A percentile compares a stretch with the other conserved stretches of the same genome.
Evolutionary conservation across 2,113 vertebrate genomes (phyloP).

Genomic region (Hippocampus mohnikei): DNA sequence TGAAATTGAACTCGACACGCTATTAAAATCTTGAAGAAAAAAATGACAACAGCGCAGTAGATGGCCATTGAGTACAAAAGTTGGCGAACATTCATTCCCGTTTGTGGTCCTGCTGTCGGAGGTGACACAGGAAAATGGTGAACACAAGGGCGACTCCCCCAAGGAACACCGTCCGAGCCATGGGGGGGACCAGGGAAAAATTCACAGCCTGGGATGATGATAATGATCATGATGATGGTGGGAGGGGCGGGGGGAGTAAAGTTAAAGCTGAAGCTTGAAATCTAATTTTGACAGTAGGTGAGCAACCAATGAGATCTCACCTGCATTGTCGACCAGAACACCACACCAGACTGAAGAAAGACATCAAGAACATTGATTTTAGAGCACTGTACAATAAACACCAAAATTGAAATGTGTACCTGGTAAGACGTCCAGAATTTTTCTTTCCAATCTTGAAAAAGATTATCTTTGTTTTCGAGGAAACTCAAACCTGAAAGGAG

Average conservation of each 20-base stretch:
- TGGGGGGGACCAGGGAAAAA: slow-evolving; percentile 72
- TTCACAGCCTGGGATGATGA: slow-evolving; percentile 65
- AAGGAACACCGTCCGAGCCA: slow-evolving; percentile 70
- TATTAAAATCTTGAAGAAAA: neutral
- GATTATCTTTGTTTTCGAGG: slow-evolving; percentile 70
- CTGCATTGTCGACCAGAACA: slow-evolving; percentile 77
- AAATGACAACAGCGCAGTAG: neutral
- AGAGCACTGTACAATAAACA: neutral
- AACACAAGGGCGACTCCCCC: slow-evolving; percentile 68
- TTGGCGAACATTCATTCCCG: slow-evolving; percentile 15
- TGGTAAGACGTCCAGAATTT: slow-evolving; percentile 79
- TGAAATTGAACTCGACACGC: neutral
- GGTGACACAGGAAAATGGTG: slow-evolving; percentile 74
- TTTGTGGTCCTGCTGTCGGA: slow-evolving; percentile 56
- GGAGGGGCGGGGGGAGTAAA: neutral
- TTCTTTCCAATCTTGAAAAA: slow-evolving; percentile 70
- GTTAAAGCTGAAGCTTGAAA: neutral
- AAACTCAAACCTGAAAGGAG: slow-evolving; percentile 70
- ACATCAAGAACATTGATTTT: neutral
- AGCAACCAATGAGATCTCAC: slow-evolving; percentile 36
- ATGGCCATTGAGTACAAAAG: neutral
- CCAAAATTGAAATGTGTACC: slow-evolving; percentile 33
- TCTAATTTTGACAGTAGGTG: neutral
- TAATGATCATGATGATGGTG: neutral
- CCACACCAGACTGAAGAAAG: slow-evolving; percentile 68